Evolutionary conservation across 2,888 invertebrate species (phyloP), one percentile per base, ranked within the genome.

Genomic region (Craniophora ligustri): DNA sequence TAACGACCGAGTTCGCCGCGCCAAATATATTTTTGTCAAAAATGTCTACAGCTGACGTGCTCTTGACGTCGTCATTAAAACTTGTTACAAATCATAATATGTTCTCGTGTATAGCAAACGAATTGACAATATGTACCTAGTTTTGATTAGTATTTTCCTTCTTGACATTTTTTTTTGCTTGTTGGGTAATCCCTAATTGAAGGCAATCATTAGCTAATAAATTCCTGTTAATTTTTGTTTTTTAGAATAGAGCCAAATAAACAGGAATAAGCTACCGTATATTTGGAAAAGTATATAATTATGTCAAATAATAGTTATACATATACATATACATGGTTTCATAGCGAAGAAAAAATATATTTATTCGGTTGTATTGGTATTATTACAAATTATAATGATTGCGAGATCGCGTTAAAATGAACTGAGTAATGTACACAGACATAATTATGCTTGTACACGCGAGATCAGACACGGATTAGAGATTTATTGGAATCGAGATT

Each of bases 401-500:
- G 4, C 26, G n/a, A 19, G 14, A 42, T 40, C 36, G 7, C n/a
- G 19, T 23, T 34, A 31, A 30, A 2, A 34, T 32, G 47, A 45
- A 46, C 13, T 35, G 42, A 41, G 30, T 36, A 32, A 34, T 54
- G 47, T 39, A 45, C 34, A 26, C 19, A 31, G 32, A 1, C 6
- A 19, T 19, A 1, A n/a, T n/a, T 21, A 21, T 2, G 21, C 10
- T 21, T 7, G 15, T 15, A 36, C 34, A 26, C 2, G 47, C 45
- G 38, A 31, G 31, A 64, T 48, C 50, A 46, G 26, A 58, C 41
- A 41, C 40, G 34, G 36, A 32, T 47, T 50, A 13, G 26, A 44
- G 23, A 55, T 63, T 55, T 32, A 48, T 56, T 57, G 18, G 23
- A 44, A 66, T 50, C 42, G 48, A 59, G 70, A 51, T 36, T 48